Percentiles rank a stretch among this genome's conserved stretches.
Evolutionary conservation across 2,113 vertebrate species (phyloP).

Genomic region (Perca schrenkii): DNA sequence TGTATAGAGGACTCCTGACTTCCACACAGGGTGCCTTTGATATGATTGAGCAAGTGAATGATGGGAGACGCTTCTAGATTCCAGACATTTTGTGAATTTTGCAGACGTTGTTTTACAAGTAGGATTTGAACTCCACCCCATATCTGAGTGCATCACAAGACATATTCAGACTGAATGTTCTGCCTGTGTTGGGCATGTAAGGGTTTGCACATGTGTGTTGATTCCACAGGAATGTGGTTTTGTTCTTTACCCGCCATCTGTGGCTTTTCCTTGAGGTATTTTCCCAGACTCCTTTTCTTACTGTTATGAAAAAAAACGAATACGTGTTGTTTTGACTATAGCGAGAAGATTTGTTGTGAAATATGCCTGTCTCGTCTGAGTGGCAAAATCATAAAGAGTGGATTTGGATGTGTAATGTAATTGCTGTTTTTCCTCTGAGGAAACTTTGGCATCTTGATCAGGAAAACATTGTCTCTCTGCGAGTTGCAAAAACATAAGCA

Average conservation of each 20-base stretch:
- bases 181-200: conserved; percentile 63
- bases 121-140: conserved; percentile 50
- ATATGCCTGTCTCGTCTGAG: conserved; percentile 47
- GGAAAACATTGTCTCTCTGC: conserved; percentile 58
- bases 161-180: conserved; percentile 59
- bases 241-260: conserved; percentile 72
- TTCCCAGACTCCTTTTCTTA: conserved; percentile 67
- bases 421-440: conserved; percentile 60
- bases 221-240: conserved; percentile 77
- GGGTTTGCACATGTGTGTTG: conserved; percentile 75
- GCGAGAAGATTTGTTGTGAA: conserved; percentile 51
- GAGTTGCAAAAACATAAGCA: conserved; percentile 73
- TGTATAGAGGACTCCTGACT: not conserved
- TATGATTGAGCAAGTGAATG: conserved; percentile 62
- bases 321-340: conserved; percentile 42
- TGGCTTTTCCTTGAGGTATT: conserved; percentile 69
- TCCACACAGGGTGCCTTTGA: conserved; percentile 30
- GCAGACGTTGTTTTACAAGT: conserved; percentile 71
- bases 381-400: conserved; percentile 40
- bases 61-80: conserved; percentile 66
- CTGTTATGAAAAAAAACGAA: conserved; percentile 45
- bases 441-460: conserved; percentile 61
- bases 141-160: conserved; percentile 64
- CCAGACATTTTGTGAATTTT: conserved; percentile 76
- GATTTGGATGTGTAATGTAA: conserved; percentile 48